Conservation (phyloP, 2,797 vertebrate genomes). For the Petrocephalus schoutedeni region DNA sequence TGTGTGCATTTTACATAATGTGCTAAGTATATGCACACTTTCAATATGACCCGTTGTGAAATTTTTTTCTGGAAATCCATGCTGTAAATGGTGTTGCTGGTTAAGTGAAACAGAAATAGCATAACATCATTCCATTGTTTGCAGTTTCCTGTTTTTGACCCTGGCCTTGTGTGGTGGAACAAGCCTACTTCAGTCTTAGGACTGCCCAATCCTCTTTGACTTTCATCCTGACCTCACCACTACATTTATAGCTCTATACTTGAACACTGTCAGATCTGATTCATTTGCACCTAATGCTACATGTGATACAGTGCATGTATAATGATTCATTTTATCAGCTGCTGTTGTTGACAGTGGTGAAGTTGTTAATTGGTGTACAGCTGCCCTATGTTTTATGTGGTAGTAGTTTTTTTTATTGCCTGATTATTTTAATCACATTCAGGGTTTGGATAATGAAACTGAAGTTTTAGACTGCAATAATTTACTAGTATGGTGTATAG, state of each 20-base stretch:
- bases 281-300: not conserved
- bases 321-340: not conserved
- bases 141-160: too few species aligned
- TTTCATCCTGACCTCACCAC: not conserved
- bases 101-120: too few species aligned
- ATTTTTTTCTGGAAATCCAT: too few species aligned
- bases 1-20: not conserved
- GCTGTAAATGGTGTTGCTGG: too few species aligned
- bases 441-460: not conserved
- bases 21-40: not conserved
- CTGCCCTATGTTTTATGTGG: not conserved
- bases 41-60: too few species aligned
- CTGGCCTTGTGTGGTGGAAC: too few species aligned
- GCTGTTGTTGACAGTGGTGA: not conserved
- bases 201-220: too few species aligned
- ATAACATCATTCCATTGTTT: too few species aligned
- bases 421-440: not conserved
- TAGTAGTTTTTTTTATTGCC: not conserved
- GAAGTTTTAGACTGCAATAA: not conserved
- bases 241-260: not conserved
- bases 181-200: too few species aligned
- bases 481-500: not conserved
- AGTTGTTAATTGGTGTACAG: not conserved
- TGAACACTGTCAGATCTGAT: not conserved
- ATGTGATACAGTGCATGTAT: not conserved